Evolutionary conservation across 2,797 vertebrate species (phyloP), one percentile per base, ranked within the genome.

Genomic region (Oreochromis grahami): DNA sequence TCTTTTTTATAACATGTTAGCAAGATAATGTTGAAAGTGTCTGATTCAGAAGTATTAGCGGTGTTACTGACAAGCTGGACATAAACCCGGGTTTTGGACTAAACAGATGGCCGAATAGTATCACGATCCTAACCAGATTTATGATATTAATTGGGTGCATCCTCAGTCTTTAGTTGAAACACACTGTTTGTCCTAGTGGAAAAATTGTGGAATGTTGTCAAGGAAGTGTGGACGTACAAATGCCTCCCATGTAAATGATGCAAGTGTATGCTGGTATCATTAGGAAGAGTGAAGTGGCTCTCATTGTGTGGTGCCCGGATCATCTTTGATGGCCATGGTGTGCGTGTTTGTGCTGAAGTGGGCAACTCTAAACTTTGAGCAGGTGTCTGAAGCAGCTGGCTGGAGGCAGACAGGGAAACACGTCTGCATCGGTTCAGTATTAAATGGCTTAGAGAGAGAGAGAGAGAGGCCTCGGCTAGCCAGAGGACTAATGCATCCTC

Each of bases 361-460:
- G 84, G 51, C 91, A 92, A 89, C 91, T 93, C 84, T 92, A 95
- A 91, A 95, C 93, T 94, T 93, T 86, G 89, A 94, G 93, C 95
- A 92, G 93, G 95, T 96, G 95, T 96, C 91, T 77, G 78, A 87
- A 94, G 93, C 96, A 97, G 95, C 97, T 96, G 95, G 94, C 91
- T 89, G 88, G 29, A 80, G 93, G 89, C 87, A 79, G 86, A 76
- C 78, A 14, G 91, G 91, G 93, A 95, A 95, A 91, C 93, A 89
- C 88, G 92, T 93, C 92, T 91, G 79, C 93, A 87, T 95, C 93
- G 89, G 87, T 93, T 94, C 93, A 82, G 88, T 94, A 90, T 94
- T 94, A 84, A 63, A 48, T 91, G 90, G 90, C 90, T 93, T 85
- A 89, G 89, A 89, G 89, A 89, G 91, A 88, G 88, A 89, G 91